phyloP scores from a whole-genome alignment of 2,888 invertebrate genomes.

The Polyommatus iphigenia region DNA sequence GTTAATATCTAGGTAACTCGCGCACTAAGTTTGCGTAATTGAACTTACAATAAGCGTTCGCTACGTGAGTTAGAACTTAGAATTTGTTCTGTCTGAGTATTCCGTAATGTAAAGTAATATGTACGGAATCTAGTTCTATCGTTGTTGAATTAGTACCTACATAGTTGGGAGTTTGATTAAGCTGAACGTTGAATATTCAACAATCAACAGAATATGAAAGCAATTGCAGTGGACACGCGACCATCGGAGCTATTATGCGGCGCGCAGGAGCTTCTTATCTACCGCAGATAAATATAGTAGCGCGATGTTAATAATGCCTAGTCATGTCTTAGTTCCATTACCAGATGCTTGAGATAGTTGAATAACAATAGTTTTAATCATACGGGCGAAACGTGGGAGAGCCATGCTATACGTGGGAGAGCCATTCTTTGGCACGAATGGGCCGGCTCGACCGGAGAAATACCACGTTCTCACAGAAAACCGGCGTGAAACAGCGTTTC shows the following conservation, averaged over 20 bases:
- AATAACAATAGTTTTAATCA: slow-evolving; percentile 1
- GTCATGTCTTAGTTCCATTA: neutral
- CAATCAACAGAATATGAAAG: neutral
- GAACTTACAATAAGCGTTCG: slow-evolving; percentile 6
- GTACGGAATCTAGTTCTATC: neutral
- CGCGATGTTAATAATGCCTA: neutral
- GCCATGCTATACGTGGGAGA: no score
- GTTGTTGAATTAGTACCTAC: neutral
- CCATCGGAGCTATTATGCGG: neutral
- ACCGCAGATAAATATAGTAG: neutral
- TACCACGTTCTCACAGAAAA: no score
- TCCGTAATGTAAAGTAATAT: neutral
- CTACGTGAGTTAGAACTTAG: neutral
- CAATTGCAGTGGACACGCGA: slow-evolving; percentile 9
- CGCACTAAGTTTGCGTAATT: neutral
- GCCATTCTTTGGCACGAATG: no score
- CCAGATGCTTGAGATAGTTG: neutral
- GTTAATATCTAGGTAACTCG: neutral
- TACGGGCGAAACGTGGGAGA: neutral
- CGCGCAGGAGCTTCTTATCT: neutral
- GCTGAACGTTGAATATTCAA: neutral
- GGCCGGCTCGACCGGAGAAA: no score
- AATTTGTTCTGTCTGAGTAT: slow-evolving; percentile 9
- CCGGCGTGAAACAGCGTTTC: no score
- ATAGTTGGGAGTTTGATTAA: slow-evolving; percentile 7